phyloP scores from a whole-genome alignment of 2,113 vertebrate species.

The Percina caprodes region DNA sequence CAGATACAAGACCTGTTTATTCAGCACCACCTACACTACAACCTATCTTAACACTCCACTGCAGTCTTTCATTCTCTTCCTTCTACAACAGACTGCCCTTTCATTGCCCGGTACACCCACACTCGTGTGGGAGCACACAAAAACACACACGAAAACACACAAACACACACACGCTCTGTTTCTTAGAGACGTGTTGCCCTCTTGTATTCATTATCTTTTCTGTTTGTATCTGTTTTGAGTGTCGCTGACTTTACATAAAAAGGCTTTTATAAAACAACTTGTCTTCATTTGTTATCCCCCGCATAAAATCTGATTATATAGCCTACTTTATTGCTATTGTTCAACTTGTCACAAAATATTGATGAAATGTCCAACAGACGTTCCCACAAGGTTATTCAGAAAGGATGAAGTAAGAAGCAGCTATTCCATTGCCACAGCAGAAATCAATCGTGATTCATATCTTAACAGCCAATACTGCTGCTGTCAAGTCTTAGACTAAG shows the following conservation, averaged over 20 bases:
- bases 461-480: constrained; percentile 29
- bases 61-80: constrained; percentile 33
- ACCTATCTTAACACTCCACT: constrained; percentile 36
- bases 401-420: constrained; percentile 33
- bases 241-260: constrained; percentile 20
- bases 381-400: constrained; percentile 14
- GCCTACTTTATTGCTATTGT: constrained; percentile 12
- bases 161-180: neutral
- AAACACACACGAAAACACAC: constrained; percentile 2
- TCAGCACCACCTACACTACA: constrained; percentile 45
- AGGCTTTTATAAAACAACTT: neutral
- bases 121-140: neutral
- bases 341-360: constrained; percentile 42
- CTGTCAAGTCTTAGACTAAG: neutral
- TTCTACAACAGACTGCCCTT: constrained; percentile 51
- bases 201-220: constrained; percentile 39
- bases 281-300: constrained; percentile 7
- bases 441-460: constrained; percentile 61
- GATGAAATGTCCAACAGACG: constrained; percentile 14
- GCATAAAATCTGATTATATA: constrained; percentile 6
- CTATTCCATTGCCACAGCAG: neutral
- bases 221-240: constrained; percentile 25
- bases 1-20: constrained; percentile 51
- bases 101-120: constrained; percentile 38
- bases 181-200: constrained; percentile 19